Base-by-base conservation (phyloP, 2,888 invertebrate species). In the Noctuana brunneofusca region DNA sequence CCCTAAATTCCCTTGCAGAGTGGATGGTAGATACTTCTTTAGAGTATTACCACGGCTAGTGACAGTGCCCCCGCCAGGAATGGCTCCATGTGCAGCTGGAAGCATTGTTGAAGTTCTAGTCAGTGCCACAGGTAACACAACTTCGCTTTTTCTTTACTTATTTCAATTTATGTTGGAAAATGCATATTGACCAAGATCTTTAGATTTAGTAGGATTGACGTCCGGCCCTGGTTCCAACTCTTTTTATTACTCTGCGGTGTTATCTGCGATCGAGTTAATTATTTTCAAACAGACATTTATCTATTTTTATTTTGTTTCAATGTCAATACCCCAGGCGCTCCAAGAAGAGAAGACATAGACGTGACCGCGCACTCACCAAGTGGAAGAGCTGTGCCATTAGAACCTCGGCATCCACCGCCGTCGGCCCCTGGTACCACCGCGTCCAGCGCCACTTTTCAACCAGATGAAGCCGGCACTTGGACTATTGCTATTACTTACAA, bases 381-480 rank as follows among this genome's bases (percentile, higher is more conserved):
- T 55, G 98, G 98, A 12, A 94, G 96, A 50, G 94, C 96, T 0
- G 93, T 96, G 62, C 85, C 87, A 0, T 66, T 91, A 1, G 78
- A 86, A 46, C 76, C 89, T 0, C 82, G 89, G 0, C 90, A 90
- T 80, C 96, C 97, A 0, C 95, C 97, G n/a, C 95, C 95, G 48
- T 96, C 96, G 67, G 94, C 96, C n/a, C 95, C 96, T 50, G 97
- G 97, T 62, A 96, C 97, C 58, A 98, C 91, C 0, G 89, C 90
- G 27, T 91, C 98, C 80, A 97, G 97, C 71, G 98, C 99, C 69
- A 98, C 97, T 74, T 99, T 99, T 86, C 97, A 98, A 79, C 99
- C 99, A 0, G 97, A 98, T 74, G 99, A 99, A 90, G 96, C 98
- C 41, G 99, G 99, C 63, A 97, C 97, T 76, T 99, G 99, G 99